A percentile compares a stretch with the other conserved stretches of the same genome.
phyloP scores from a whole-genome alignment of 37 sponge, comb jelly and placozoan genomes.

The Chondrosia reniformis region DNA sequence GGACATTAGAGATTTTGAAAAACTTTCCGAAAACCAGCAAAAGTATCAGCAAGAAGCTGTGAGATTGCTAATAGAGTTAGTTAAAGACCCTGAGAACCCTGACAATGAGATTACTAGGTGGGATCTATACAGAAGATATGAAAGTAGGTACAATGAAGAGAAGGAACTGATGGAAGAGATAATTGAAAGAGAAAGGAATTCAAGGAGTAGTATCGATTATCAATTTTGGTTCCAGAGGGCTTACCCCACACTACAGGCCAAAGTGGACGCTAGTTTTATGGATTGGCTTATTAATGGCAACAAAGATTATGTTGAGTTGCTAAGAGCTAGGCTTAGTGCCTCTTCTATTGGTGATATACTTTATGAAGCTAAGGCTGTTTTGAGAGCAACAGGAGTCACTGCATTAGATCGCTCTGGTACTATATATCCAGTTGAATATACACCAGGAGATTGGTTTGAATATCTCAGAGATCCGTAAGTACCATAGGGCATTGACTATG shows the following conservation, averaged over 20 bases:
- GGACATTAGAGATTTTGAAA: constrained; percentile 15
- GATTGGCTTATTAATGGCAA: constrained; percentile 53
- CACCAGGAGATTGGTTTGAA: constrained; percentile 48
- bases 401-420: constrained; percentile 45
- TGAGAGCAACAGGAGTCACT: constrained; percentile 40
- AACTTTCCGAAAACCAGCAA: not conserved
- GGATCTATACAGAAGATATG: constrained; percentile 25
- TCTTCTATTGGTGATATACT: constrained; percentile 23
- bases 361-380: constrained; percentile 24
- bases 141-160: constrained; percentile 35
- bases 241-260: constrained; percentile 33
- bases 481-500: not conserved
- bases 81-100: constrained; percentile 27
- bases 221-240: constrained; percentile 50
- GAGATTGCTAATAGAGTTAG: not conserved
- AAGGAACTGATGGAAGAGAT: constrained; percentile 46
- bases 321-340: constrained; percentile 24
- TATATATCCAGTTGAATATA: constrained; percentile 54
- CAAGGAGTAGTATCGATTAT: constrained; percentile 3
- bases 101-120: constrained; percentile 18
- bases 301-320: constrained; percentile 43
- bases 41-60: constrained; percentile 3
- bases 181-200: constrained; percentile 22
- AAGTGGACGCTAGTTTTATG: constrained; percentile 51
- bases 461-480: constrained; percentile 31